Evolutionary conservation across 2,113 vertebrate genomes (phyloP), one percentile per base, ranked within the genome.

Genomic region (Ailurus styani): DNA sequence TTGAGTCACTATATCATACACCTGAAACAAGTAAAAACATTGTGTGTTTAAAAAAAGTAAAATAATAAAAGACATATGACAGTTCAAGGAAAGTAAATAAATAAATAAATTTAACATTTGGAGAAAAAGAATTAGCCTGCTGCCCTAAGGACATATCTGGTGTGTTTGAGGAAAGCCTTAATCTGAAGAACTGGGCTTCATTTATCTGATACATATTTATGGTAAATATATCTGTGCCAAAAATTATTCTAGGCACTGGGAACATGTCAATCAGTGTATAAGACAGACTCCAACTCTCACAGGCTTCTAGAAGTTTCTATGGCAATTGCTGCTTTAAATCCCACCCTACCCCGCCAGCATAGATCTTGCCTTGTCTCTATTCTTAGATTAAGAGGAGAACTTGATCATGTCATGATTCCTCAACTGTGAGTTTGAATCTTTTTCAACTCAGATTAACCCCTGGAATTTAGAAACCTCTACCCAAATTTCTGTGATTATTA

Each of bases 401-500:
- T 40, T 79, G 25, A 73, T 60, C 55, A 42, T 31, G 25, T 93
- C 42, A 73, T 66, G 40, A 83, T 91, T 93, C 57, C 84, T 77
- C 37, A 92, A 10, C 45, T 87, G 8, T 34, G 82, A n/a, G 11
- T 5, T 84, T 78, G 5, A 94, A 57, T 87, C 62, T 10, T 95
- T 87, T 94, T 94, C 87, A 95, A 90, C 82, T 9, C 29, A 90
- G 15, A 92, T 50, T 42, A 87, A 95, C 5, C 45, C 40, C 12
- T 47, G 17, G 72, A 97, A 96, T 97, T 42, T 40, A 93, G 50
- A 97, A 95, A 66, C 17, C 73, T 94, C 34, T 9, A 88, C 50
- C 12, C 31, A 94, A 90, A 82, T 87, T 60, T 95, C 79, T 87
- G 7, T 83, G 29, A 57, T 89, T 70, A 40, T 81, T 42, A 62